Conservation (phyloP, 2,113 vertebrate species). For the Vombatus ursinus region DNA sequence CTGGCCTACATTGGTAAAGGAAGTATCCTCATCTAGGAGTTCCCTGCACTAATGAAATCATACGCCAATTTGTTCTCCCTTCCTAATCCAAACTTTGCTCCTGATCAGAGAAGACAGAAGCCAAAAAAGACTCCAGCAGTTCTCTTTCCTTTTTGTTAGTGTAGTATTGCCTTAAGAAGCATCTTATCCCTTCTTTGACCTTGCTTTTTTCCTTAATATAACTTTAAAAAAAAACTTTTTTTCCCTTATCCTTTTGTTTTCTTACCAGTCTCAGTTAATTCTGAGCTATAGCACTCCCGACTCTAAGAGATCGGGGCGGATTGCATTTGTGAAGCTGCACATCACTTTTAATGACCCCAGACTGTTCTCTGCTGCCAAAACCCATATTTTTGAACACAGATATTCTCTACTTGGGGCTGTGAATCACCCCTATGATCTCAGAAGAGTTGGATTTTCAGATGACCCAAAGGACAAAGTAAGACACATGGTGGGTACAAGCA, state of each 20-base stretch:
- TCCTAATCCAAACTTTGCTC: neutral
- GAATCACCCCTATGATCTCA: neutral
- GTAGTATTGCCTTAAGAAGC: neutral
- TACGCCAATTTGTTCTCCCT: neutral
- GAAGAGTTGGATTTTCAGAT: neutral
- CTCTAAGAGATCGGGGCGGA: neutral
- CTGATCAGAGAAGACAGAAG: neutral
- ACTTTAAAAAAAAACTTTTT: neutral
- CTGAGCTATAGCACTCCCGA: neutral
- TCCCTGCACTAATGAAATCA: neutral
- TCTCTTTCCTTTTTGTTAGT: neutral
- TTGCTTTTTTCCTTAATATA: neutral
- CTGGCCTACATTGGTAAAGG: neutral
- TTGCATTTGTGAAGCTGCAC: neutral
- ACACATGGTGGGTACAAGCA: neutral
- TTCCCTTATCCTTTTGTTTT: neutral
- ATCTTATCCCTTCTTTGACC: neutral
- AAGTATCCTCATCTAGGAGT: neutral
- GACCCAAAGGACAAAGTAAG: neutral
- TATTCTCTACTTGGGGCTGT: neutral
- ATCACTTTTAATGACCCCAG: neutral
- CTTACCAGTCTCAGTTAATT: neutral
- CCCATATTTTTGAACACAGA: neutral
- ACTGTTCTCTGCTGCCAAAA: neutral
- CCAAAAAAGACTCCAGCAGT: neutral